Conservation (phyloP, 2,888 invertebrate genomes). For the Steromphala cineraria region DNA sequence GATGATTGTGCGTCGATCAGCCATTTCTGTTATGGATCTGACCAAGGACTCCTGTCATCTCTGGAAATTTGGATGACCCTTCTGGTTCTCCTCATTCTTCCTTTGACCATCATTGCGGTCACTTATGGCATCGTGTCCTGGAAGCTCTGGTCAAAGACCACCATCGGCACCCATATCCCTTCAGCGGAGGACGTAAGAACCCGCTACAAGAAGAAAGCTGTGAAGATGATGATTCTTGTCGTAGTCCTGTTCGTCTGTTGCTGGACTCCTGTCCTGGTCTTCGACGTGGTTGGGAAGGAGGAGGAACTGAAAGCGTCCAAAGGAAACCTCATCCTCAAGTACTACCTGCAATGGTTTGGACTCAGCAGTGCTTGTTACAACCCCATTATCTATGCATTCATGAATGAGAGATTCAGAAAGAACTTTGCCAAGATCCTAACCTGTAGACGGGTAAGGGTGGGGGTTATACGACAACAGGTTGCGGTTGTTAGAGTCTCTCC, state of each 20-base stretch:
- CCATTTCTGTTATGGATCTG: not conserved
- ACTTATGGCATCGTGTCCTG: conserved; percentile 56
- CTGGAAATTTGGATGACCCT: conserved; percentile 43
- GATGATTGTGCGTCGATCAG: not conserved
- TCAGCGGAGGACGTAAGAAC: conserved; percentile 39
- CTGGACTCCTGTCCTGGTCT: conserved; percentile 55
- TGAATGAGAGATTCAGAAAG: conserved; percentile 61
- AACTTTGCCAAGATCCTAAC: conserved; percentile 43
- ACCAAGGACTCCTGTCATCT: not conserved
- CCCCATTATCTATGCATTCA: conserved; percentile 59
- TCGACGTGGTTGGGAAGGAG: conserved; percentile 44
- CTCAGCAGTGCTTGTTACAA: conserved; percentile 59
- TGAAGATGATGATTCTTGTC: conserved; percentile 61
- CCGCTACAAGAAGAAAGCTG: conserved; percentile 52
- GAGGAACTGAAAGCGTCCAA: conserved; percentile 29
- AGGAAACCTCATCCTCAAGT: conserved; percentile 31
- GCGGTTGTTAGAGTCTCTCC: too few relatives aligned
- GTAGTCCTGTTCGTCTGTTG: conserved; percentile 54
- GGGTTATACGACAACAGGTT: too few relatives aligned
- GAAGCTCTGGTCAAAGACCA: conserved; percentile 54
- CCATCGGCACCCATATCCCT: conserved; percentile 38
- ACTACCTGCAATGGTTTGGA: conserved; percentile 53
- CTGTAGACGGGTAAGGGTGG: conserved; percentile 42
- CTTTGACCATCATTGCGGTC: conserved; percentile 48
- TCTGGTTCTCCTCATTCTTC: conserved; percentile 47